Percentiles rank a stretch among this genome's conserved stretches.
phyloP scores from a whole-genome alignment of 2,888 invertebrate genomes.

The Clitarchus hookeri region DNA sequence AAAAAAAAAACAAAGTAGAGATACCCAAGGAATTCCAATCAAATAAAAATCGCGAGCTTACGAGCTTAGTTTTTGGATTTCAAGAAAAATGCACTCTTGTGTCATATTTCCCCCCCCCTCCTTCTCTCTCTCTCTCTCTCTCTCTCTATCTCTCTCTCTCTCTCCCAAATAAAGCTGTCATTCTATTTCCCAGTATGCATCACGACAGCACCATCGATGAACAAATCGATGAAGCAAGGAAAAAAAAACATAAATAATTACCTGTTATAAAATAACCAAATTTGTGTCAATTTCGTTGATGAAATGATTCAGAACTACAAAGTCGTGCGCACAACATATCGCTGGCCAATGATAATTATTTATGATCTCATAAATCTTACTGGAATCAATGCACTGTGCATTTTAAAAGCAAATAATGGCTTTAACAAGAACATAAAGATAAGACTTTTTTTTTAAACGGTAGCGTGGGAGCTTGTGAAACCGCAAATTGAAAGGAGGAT shows the following conservation, averaged over 20 bases:
- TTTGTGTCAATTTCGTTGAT: neutral
- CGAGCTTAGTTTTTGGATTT: constrained; percentile 1
- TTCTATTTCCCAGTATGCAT: constrained; percentile 3
- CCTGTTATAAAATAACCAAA: neutral
- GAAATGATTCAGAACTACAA: neutral
- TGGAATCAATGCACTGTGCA: constrained; percentile 18
- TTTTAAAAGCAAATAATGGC: too few relatives aligned
- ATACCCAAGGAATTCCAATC: constrained; percentile 3
- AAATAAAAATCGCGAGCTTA: neutral
- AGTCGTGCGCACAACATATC: neutral
- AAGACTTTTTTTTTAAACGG: too few relatives aligned
- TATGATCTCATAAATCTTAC: neutral
- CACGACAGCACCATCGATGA: neutral
- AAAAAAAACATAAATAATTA: neutral
- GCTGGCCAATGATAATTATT: neutral
- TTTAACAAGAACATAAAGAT: too few relatives aligned
- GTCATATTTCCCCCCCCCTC: neutral
- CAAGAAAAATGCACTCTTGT: neutral
- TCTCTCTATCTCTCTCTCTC: too few relatives aligned
- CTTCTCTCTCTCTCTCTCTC: too few relatives aligned
- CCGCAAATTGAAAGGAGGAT: too few relatives aligned
- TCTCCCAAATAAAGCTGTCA: neutral
- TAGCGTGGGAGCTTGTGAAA: too few relatives aligned
- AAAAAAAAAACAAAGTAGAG: neutral
- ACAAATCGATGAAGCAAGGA: neutral